Evolutionary conservation across 2,888 invertebrate genomes (phyloP).

Genomic region (Serrognathus titanus): DNA sequence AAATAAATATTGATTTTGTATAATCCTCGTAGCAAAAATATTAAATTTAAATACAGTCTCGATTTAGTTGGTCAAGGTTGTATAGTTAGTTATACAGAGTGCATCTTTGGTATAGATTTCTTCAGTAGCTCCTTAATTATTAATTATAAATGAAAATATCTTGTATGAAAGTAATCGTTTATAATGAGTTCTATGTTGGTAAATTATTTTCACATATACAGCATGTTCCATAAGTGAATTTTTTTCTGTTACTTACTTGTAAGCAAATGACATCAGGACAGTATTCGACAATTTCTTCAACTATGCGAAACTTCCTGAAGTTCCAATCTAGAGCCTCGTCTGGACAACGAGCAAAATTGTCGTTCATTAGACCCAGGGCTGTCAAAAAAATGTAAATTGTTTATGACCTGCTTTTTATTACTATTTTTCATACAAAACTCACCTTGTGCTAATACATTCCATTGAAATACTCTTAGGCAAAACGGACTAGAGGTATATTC

Average conservation of each 20-base stretch:
- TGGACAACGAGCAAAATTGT: constrained; percentile 70
- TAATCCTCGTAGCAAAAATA: no score
- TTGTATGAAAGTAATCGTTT: no score
- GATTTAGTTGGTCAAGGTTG: no score
- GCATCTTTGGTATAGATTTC: no score
- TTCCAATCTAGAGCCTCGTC: constrained; percentile 68
- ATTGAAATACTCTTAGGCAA: constrained; percentile 61
- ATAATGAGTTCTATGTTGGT: no score
- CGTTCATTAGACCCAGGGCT: constrained; percentile 66
- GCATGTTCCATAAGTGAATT: neutral
- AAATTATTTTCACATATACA: neutral
- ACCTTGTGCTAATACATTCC: constrained; percentile 73
- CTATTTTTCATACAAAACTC: constrained; percentile 21
- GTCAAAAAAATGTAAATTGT: constrained; percentile 21
- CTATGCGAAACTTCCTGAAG: constrained; percentile 61
- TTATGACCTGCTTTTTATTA: neutral
- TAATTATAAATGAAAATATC: no score
- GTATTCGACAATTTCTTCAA: constrained; percentile 68
- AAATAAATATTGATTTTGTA: no score
- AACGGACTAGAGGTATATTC: constrained; percentile 49
- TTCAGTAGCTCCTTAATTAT: no score
- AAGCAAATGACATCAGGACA: constrained; percentile 70
- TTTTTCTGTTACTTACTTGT: constrained; percentile 53
- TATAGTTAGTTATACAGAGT: no score
- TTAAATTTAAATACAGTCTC: no score